phyloP scores from a whole-genome alignment of 2,797 vertebrate genomes.

The Gymnoscopelus braueri region DNA sequence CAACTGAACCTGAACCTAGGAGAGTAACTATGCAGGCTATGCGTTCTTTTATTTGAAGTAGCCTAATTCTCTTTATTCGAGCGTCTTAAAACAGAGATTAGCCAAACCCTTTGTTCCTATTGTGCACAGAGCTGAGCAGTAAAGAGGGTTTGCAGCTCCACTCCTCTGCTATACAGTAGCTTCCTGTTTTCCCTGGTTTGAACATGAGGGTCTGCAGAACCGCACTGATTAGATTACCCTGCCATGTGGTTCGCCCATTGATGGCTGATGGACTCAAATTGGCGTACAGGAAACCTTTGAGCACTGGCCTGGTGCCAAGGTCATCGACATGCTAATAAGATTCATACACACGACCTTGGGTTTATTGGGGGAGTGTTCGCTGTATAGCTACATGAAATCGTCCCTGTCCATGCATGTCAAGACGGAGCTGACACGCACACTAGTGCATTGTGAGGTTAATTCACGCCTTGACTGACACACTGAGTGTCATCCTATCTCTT shows the following conservation, averaged over 20 bases:
- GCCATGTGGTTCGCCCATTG: slow-evolving; percentile 59
- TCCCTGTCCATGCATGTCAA: slow-evolving; percentile 15
- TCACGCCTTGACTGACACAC: slow-evolving; percentile 1
- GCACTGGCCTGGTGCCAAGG: slow-evolving; percentile 15
- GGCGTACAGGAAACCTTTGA: slow-evolving; percentile 37
- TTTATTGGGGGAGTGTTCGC: neutral
- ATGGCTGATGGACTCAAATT: slow-evolving; percentile 36
- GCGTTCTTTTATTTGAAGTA: neutral
- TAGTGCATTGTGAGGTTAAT: slow-evolving; percentile 20
- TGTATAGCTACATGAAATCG: neutral
- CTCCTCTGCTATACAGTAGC: slow-evolving; percentile 23
- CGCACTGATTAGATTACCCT: slow-evolving; percentile 66
- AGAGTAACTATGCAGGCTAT: no score
- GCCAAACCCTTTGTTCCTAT: slow-evolving; percentile 39
- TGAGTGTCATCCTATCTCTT: slow-evolving; percentile 10
- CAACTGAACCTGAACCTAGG: no score
- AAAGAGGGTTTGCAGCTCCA: slow-evolving; percentile 37
- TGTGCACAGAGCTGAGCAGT: slow-evolving; percentile 28
- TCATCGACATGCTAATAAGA: slow-evolving; percentile 19
- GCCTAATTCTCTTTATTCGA: slow-evolving; percentile 6
- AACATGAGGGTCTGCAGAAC: slow-evolving; percentile 44
- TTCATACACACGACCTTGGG: slow-evolving; percentile 19
- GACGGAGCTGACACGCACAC: neutral
- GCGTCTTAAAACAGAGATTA: slow-evolving; percentile 31
- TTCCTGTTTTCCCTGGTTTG: slow-evolving; percentile 60